Percentiles rank a stretch among this genome's conserved stretches.
Evolutionary conservation across 2,888 invertebrate genomes (phyloP).

Genomic region (Chirona hameri): DNA sequence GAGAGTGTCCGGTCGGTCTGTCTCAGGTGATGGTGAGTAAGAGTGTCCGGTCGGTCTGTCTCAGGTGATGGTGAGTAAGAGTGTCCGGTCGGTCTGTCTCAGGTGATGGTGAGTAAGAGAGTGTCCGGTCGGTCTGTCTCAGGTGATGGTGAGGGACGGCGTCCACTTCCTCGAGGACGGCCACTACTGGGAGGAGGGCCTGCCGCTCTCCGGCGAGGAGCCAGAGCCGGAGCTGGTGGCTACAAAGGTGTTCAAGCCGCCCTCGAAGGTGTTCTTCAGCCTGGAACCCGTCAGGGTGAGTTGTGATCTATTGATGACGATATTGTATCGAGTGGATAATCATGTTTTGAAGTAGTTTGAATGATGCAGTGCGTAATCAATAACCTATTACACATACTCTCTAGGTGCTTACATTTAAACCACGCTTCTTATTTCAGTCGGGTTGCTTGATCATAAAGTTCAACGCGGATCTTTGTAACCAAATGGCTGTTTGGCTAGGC

Average conservation of each 20-base stretch:
- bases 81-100: slow-evolving; percentile 55
- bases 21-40: slow-evolving; percentile 59
- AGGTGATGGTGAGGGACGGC: slow-evolving; percentile 65
- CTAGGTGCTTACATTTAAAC: too few species aligned
- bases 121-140: neutral
- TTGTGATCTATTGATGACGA: too few species aligned
- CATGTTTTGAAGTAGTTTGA: too few species aligned
- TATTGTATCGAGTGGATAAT: too few species aligned
- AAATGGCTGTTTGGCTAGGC: too few species aligned
- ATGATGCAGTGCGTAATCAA: too few species aligned
- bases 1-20: neutral
- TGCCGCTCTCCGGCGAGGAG: slow-evolving; percentile 58
- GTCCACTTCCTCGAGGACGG: slow-evolving; percentile 90
- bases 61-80: slow-evolving; percentile 62
- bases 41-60: slow-evolving; percentile 58
- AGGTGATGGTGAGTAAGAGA: slow-evolving; percentile 42
- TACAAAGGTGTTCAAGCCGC: slow-evolving; percentile 69
- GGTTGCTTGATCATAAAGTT: too few species aligned
- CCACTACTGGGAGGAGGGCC: slow-evolving; percentile 85
- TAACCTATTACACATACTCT: too few species aligned
- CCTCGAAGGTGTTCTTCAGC: slow-evolving; percentile 71
- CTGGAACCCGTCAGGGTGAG: slow-evolving; percentile 68
- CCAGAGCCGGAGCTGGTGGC: slow-evolving; percentile 48
- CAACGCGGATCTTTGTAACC: too few species aligned
- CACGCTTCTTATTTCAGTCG: too few species aligned